Evolutionary conservation across 2,113 vertebrate genomes (phyloP).

Genomic region (Muntiacus muntjak): DNA sequence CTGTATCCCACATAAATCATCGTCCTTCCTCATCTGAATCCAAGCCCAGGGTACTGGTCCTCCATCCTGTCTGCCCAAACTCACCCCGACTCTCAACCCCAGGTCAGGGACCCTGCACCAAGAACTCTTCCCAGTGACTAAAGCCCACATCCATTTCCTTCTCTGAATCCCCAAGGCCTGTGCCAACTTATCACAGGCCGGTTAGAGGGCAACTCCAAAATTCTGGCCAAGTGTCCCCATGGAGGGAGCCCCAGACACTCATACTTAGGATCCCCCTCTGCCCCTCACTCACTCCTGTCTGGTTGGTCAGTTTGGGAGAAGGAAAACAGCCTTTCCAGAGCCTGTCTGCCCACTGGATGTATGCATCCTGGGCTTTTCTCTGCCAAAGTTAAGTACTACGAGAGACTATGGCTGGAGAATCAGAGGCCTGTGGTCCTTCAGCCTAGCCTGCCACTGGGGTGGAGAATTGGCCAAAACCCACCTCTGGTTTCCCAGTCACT

Average conservation of each 20-base stretch:
- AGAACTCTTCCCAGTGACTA: too few species aligned
- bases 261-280: accelerated
- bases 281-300: not conserved
- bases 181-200: not conserved
- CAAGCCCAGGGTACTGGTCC: not conserved
- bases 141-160: too few species aligned
- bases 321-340: not conserved
- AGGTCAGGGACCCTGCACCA: too few species aligned
- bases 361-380: not conserved
- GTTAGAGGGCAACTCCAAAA: too few species aligned
- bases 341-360: accelerated
- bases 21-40: not conserved
- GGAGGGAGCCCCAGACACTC: not conserved
- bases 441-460: not conserved
- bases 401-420: not conserved
- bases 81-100: not conserved
- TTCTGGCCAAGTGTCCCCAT: not conserved
- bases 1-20: not conserved
- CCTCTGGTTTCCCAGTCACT: not conserved
- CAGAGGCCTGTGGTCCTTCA: not conserved
- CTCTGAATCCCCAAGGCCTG: not conserved
- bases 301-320: not conserved
- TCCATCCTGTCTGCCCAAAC: too few species aligned
- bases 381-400: too few species aligned
- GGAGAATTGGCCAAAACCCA: not conserved